Evolutionary conservation across 2,888 invertebrate species (phyloP).

Genomic region (Drosophila kanekoi): DNA sequence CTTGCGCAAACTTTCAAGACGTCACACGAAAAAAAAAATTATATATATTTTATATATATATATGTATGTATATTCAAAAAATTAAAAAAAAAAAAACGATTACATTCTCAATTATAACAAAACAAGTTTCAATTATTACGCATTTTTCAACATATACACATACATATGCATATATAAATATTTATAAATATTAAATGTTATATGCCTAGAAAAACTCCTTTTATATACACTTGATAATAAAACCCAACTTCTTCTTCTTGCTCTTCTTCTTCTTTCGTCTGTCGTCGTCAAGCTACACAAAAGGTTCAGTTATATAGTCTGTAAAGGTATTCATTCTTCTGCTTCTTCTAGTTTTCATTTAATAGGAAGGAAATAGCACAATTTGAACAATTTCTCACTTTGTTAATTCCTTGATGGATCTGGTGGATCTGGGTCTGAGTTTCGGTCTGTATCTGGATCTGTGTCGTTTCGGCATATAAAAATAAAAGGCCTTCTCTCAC

Average conservation of each 20-base stretch:
- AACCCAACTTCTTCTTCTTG: neutral
- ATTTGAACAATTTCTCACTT: conserved; percentile 53
- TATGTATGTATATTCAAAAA: conserved; percentile 35
- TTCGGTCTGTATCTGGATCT: conserved; percentile 8
- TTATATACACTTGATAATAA: conserved; percentile 64
- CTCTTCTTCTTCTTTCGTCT: too few species aligned
- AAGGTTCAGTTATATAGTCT: conserved; percentile 30
- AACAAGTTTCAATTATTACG: conserved; percentile 47
- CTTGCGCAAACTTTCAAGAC: conserved; percentile 46
- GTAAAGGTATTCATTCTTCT: conserved; percentile 13
- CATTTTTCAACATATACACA: conserved; percentile 38
- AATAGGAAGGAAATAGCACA: conserved; percentile 48
- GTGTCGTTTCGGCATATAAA: conserved; percentile 26
- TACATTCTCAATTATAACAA: conserved; percentile 55
- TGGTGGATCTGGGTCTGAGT: conserved; percentile 25
- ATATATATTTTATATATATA: conserved; percentile 33
- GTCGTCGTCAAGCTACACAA: conserved; percentile 23
- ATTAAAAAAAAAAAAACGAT: neutral
- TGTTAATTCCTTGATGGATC: conserved; percentile 28
- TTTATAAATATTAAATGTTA: conserved; percentile 25
- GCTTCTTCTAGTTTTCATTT: neutral
- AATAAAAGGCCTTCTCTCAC: neutral
- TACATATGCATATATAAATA: conserved; percentile 33
- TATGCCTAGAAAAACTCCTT: conserved; percentile 61
- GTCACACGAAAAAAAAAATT: conserved; percentile 46